A percentile compares a stretch with the other conserved stretches of the same genome.
Conservation (phyloP, 2,113 vertebrate genomes). For the Lepus timidus region DNA sequence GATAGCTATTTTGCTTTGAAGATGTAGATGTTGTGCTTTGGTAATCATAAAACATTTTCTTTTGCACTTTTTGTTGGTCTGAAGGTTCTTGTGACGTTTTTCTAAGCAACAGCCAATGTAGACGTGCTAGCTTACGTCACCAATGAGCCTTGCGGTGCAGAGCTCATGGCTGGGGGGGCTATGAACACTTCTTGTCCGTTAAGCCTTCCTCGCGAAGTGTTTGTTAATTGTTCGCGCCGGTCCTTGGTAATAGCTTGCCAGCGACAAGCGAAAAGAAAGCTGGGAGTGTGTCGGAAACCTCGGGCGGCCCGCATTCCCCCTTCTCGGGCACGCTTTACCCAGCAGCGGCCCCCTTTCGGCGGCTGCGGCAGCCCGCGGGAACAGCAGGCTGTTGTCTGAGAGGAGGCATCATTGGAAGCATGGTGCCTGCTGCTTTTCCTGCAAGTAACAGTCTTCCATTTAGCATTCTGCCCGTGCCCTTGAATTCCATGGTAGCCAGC, state of each 20-base stretch:
- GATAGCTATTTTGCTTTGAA: not conserved
- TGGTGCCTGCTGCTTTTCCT: slow-evolving; percentile 83
- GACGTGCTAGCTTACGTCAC: slow-evolving; percentile 70
- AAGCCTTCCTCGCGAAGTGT: slow-evolving; percentile 81
- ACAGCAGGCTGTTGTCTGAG: slow-evolving; percentile 86
- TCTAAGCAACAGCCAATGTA: slow-evolving; percentile 69
- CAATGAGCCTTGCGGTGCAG: slow-evolving; percentile 74
- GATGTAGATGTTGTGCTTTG: slow-evolving; percentile 21
- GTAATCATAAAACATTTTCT: slow-evolving; percentile 5
- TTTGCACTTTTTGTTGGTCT: not conserved
- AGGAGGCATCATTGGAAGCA: slow-evolving; percentile 85
- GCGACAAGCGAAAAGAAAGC: slow-evolving; percentile 85
- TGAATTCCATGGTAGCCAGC: slow-evolving; percentile 55
- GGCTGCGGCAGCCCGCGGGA: slow-evolving; percentile 79
- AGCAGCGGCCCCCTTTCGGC: slow-evolving; percentile 78
- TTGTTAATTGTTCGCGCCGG: slow-evolving; percentile 81
- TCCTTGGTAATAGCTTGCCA: slow-evolving; percentile 84
- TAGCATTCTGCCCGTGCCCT: slow-evolving; percentile 82
- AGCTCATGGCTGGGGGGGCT: slow-evolving; percentile 62
- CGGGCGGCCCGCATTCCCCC: slow-evolving; percentile 82
- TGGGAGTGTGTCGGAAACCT: slow-evolving; percentile 84
- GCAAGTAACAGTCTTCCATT: slow-evolving; percentile 84
- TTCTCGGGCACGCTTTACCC: slow-evolving; percentile 78
- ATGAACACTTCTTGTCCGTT: slow-evolving; percentile 81
- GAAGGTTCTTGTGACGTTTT: not conserved